These are phyloP conservation scores for Triops cancriformis DNA, from an alignment of 1,140 invertebrate species.

Conservation along the genomic window DNA sequence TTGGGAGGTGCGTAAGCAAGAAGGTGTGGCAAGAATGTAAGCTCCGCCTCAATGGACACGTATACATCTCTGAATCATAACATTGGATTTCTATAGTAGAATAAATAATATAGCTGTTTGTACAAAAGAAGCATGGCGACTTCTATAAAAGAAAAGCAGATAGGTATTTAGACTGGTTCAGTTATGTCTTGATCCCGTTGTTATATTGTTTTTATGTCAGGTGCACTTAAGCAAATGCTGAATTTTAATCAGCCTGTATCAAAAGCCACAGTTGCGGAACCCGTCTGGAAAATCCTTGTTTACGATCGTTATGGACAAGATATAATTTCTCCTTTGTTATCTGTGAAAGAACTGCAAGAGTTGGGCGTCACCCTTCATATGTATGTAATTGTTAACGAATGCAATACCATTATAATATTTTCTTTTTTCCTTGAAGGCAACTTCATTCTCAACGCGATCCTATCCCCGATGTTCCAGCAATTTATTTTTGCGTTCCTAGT, in stretches of 20 bases:
- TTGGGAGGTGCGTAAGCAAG: not conserved
- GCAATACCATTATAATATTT: not conserved
- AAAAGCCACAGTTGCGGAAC: slow-evolving; percentile 66
- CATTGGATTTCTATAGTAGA: not conserved
- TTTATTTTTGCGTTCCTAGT: slow-evolving; percentile 97
- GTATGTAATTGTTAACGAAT: slow-evolving; percentile 48
- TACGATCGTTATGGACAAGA: slow-evolving; percentile 95
- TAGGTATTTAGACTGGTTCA: slow-evolving; percentile 17
- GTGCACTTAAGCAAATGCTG: slow-evolving; percentile 85
- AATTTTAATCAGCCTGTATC: slow-evolving; percentile 76
- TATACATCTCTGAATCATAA: not conserved
- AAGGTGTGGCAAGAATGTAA: not conserved
- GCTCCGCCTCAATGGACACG: not conserved
- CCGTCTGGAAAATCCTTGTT: slow-evolving; percentile 90
- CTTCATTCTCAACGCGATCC: slow-evolving; percentile 88
- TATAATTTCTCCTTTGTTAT: slow-evolving; percentile 93
- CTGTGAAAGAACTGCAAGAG: slow-evolving; percentile 90
- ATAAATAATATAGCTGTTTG: not conserved
- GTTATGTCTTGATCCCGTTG: not conserved
- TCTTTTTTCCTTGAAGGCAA: slow-evolving; percentile 50
- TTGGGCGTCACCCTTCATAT: slow-evolving; percentile 94
- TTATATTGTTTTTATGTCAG: slow-evolving; percentile 42
- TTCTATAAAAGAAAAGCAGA: slow-evolving; percentile 25
- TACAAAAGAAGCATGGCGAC: slow-evolving; percentile 17
- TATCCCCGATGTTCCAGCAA: slow-evolving; percentile 95